phyloP scores from a whole-genome alignment of 2,888 invertebrate species.

The Synergus gifuensis region DNA sequence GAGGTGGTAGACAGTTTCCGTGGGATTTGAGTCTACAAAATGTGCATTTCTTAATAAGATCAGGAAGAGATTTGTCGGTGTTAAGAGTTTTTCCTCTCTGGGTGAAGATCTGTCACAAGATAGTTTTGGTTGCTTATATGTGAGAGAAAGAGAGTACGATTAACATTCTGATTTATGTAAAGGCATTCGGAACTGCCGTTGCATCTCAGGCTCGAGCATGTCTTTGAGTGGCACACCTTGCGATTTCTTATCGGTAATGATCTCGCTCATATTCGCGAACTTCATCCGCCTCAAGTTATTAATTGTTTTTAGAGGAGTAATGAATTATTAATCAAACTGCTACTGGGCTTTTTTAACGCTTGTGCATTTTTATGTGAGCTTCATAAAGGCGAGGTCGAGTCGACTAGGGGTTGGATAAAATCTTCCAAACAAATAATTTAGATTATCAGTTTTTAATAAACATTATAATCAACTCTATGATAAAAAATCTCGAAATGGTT shows the following conservation, averaged over 20 bases:
- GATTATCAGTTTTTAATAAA: background rate
- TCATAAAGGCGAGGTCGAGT: background rate
- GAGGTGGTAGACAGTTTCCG: background rate
- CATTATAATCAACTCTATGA: background rate
- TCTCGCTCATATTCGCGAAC: slow-evolving; percentile 40
- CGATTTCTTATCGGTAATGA: slow-evolving; percentile 38
- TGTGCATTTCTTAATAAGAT: slow-evolving; percentile 35
- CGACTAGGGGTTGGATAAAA: background rate
- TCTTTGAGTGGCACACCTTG: slow-evolving; percentile 39
- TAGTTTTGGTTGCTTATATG: slow-evolving; percentile 40
- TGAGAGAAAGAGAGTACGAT: slow-evolving; percentile 36
- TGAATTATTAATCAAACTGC: slow-evolving; percentile 33
- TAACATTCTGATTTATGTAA: slow-evolving; percentile 41
- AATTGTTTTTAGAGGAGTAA: slow-evolving; percentile 36
- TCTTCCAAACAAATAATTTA: background rate
- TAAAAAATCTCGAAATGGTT: background rate
- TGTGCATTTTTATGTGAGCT: background rate
- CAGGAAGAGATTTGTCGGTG: slow-evolving; percentile 35
- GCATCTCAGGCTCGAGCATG: slow-evolving; percentile 31
- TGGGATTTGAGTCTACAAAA: slow-evolving; percentile 26
- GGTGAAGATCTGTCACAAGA: slow-evolving; percentile 33
- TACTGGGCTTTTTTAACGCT: slow-evolving; percentile 30
- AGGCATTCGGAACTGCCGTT: slow-evolving; percentile 39
- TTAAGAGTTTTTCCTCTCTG: background rate
- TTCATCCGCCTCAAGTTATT: slow-evolving; percentile 30